Evolutionary conservation across 2,113 vertebrate species (phyloP), one percentile per base, ranked within the genome.

Genomic region (Ivindomyrus marchei): DNA sequence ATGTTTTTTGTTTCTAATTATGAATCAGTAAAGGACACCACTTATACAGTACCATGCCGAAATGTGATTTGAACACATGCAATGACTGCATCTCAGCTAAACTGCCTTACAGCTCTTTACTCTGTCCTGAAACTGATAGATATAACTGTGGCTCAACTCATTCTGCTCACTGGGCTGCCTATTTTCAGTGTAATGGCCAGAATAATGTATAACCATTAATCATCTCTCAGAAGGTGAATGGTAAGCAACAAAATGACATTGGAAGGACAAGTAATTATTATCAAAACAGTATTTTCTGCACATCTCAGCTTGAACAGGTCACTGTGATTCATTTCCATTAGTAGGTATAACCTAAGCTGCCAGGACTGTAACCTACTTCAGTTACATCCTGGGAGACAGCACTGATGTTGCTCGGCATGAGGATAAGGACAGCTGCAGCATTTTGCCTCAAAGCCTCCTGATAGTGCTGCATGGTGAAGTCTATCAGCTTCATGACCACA

Each of bases 401-500:
- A 0, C 95, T 95, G 39, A 93, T 93, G 77, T 95, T 96, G 88
- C 42, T 89, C 1, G 96, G 96, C 88, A 96, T 87, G 89, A 97
- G 92, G 45, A 97, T 94, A 62, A 97, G 91, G 1, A 96, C 13
- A 1, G 96, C 95, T 0, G 95, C 96, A n/a, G 96, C 96, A 0
- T 94, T 95, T 93, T 97, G 95, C 39, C 91, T 94, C 91, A 93
- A 94, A 50, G 95, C 94, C 84, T 95, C 91, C 0, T 91, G 87
- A 91, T 94, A 95, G 74, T 90, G 94, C 7, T 95, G 93, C 46
- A 92, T 87, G 0, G 94, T 95, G 88, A 96, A 96, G 93, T 97
- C 96, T 6, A 45, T 13, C 39, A 95, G 92, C 90, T 93, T 96
- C 95, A 96, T 95, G 92, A 97, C 90, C 85, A 96, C 93, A 89